These are phyloP conservation scores for Mantis religiosa DNA, from an alignment of 2,888 invertebrate species.

Conservation along the genomic window DNA sequence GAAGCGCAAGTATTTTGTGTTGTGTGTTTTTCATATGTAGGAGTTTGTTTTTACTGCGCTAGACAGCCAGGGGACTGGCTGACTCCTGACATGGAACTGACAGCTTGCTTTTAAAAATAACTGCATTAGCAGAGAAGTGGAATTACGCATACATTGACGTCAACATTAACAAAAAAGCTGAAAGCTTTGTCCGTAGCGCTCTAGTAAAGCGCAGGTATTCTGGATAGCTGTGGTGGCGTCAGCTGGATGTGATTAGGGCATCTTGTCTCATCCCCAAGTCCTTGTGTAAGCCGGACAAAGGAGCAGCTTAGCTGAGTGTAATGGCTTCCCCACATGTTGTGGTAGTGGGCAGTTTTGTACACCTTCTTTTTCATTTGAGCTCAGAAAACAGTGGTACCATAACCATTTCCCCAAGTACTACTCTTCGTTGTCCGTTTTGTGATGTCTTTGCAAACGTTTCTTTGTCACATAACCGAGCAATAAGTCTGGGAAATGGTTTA, in stretches of 20 bases:
- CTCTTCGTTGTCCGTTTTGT: no score
- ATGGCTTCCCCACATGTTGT: no score
- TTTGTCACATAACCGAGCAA: no score
- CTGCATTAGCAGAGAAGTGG: neutral
- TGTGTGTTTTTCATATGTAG: neutral
- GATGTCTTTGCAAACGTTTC: no score
- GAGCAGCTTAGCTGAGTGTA: no score
- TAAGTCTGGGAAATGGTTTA: no score
- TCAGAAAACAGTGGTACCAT: no score
- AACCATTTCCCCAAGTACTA: no score
- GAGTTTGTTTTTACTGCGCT: neutral
- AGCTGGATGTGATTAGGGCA: neutral
- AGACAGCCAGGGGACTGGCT: neutral
- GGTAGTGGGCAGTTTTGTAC: no score
- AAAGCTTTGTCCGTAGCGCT: neutral
- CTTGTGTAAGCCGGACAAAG: neutral
- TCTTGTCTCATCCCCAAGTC: neutral
- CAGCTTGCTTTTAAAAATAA: neutral
- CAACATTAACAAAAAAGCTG: neutral
- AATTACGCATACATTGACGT: neutral
- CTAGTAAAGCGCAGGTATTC: neutral
- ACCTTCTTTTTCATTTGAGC: no score
- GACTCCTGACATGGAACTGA: neutral
- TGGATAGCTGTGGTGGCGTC: neutral
- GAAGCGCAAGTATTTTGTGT: neutral